Percentiles rank a stretch among this genome's conserved stretches.
Evolutionary conservation across 2,113 vertebrate genomes (phyloP).

Genomic region (Dendropsophus ebraccatus): DNA sequence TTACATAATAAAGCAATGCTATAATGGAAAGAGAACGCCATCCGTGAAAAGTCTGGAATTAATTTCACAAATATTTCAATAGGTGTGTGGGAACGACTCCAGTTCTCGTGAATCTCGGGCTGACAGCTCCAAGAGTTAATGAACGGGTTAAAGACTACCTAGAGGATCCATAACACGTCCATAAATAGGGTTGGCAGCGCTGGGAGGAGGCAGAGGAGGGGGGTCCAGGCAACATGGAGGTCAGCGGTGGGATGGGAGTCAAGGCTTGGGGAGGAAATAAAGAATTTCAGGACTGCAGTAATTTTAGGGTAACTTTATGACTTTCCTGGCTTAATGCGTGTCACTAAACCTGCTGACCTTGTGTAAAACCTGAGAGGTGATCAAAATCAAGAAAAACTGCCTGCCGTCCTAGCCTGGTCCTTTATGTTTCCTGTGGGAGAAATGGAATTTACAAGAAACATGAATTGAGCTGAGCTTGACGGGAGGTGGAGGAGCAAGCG

Average conservation of each 20-base stretch:
- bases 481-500: background rate
- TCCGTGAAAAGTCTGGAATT: slow-evolving; percentile 29
- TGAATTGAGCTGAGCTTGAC: background rate
- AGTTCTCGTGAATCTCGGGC: background rate
- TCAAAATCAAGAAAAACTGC: slow-evolving; percentile 44
- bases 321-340: slow-evolving; percentile 45
- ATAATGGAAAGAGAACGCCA: background rate
- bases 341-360: slow-evolving; percentile 55
- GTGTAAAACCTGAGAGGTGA: slow-evolving; percentile 55
- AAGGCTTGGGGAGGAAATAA: slow-evolving; percentile 29
- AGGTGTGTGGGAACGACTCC: slow-evolving; percentile 45
- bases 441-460: slow-evolving; percentile 53
- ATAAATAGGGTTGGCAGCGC: background rate
- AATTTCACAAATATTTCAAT: slow-evolving; percentile 25
- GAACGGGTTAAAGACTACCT: slow-evolving; percentile 43
- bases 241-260: slow-evolving; percentile 6
- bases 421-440: slow-evolving; percentile 49
- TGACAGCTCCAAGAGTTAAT: background rate
- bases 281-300: slow-evolving; percentile 35
- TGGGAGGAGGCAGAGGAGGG: background rate
- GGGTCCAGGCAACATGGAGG: slow-evolving; percentile 17
- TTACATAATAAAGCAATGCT: background rate
- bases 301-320: slow-evolving; percentile 47
- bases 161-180: slow-evolving; percentile 35
- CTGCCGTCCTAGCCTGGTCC: slow-evolving; percentile 23